Percentiles rank a stretch among this genome's conserved stretches.
Evolutionary conservation across 2,888 invertebrate genomes (phyloP).

Genomic region (Psococerastis gibbosa): DNA sequence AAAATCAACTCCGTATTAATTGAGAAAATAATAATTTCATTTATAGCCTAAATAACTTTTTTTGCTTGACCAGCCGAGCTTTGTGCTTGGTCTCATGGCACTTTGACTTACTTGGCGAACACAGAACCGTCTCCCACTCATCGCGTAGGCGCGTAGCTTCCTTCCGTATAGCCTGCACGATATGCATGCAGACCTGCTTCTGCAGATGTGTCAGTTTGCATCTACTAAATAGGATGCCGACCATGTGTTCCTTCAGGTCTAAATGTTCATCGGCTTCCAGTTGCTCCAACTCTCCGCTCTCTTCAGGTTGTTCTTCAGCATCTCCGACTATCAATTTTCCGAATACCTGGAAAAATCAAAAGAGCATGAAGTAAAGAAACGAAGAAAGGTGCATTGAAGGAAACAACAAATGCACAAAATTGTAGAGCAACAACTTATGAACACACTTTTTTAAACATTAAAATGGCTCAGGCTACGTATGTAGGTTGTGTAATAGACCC

Average conservation of each 20-base stretch:
- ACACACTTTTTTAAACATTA: too few relatives aligned
- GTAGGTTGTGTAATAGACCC: too few relatives aligned
- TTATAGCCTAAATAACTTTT: too few relatives aligned
- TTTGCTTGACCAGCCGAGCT: too few relatives aligned
- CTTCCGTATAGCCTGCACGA: conserved; percentile 75
- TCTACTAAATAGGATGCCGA: conserved; percentile 85
- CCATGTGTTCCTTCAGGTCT: conserved; percentile 86
- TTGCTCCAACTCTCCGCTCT: conserved; percentile 24
- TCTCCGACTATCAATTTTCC: conserved; percentile 70
- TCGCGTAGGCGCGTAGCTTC: conserved; percentile 73
- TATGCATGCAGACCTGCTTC: conserved; percentile 78
- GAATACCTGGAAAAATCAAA: conserved; percentile 45
- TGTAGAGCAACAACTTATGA: too few relatives aligned
- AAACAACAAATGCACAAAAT: too few relatives aligned
- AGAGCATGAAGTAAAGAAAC: too few relatives aligned
- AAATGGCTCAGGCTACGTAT: too few relatives aligned
- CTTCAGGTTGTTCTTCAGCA: conserved; percentile 22
- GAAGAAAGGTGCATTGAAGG: too few relatives aligned
- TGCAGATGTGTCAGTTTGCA: conserved; percentile 85
- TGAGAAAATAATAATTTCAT: too few relatives aligned
- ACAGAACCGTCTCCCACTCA: conserved; percentile 68
- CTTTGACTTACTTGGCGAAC: conserved; percentile 24
- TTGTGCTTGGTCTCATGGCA: conserved; percentile 13
- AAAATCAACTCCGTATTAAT: too few relatives aligned
- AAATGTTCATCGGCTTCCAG: conserved; percentile 30